Evolutionary conservation across 2,113 vertebrate genomes (phyloP).

Genomic region (Choloepus hoffmanni): DNA sequence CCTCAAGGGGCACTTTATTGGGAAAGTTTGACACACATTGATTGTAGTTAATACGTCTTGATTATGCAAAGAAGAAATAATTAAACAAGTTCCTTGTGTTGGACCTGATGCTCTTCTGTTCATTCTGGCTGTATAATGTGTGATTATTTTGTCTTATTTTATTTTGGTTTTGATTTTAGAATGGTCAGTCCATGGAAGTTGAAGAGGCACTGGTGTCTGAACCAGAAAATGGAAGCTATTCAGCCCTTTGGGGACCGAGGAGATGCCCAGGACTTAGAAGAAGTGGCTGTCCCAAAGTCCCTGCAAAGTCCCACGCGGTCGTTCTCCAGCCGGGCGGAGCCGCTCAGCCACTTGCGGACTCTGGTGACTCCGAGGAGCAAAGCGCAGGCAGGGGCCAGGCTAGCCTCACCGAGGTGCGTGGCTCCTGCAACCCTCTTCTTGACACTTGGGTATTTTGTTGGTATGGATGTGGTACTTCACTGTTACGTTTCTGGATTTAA

Average conservation of each 20-base stretch:
- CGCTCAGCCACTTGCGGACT: conserved; percentile 81
- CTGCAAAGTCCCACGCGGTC: conserved; percentile 79
- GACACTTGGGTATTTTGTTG: neutral
- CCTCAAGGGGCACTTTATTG: neutral
- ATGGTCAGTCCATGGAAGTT: conserved; percentile 51
- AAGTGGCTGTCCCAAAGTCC: conserved; percentile 71
- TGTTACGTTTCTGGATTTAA: neutral
- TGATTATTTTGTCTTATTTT: conserved; percentile 55
- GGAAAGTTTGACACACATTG: neutral
- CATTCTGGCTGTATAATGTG: neutral
- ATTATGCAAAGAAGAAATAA: neutral
- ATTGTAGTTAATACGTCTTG: neutral
- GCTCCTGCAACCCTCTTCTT: conserved; percentile 42
- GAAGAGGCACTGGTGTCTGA: conserved; percentile 61
- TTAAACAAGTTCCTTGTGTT: neutral
- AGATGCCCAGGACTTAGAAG: conserved; percentile 83
- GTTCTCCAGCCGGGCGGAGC: conserved; percentile 80
- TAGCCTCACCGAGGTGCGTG: conserved; percentile 91
- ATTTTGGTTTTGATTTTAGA: conserved; percentile 59
- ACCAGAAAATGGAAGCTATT: conserved; percentile 60
- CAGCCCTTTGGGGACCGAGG: conserved; percentile 67
- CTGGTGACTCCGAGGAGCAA: conserved; percentile 83
- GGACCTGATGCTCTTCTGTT: neutral
- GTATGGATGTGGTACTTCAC: neutral
- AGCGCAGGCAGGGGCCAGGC: conserved; percentile 87